Evolutionary conservation across 2,888 invertebrate genomes (phyloP), one percentile per base, ranked within the genome.

Genomic region (Rosalia funebris): DNA sequence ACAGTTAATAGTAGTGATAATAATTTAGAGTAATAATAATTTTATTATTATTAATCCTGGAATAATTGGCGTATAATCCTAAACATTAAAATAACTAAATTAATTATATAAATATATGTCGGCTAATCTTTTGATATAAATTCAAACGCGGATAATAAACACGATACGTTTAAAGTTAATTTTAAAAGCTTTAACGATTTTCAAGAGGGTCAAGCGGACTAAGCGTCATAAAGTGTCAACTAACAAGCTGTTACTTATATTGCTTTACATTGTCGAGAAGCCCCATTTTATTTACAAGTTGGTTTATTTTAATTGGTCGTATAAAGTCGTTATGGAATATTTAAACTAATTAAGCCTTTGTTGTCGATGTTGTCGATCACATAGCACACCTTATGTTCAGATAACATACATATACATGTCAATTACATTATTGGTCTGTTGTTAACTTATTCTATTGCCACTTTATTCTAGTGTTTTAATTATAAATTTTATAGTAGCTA

Each of bases 301-400:
- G 39, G 19, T 31, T n/a, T 50, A 25, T 37, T 50, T 50, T 50
- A 66, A 66, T 64, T 62, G 62, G 45, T 48, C 62, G 53, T 65
- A 59, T 65, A 62, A 62, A 60, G 56, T 62, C 50, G 55, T 60
- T 60, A 60, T 36, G 39, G 46, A 37, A 39, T 45, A 46, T 62
- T 65, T 57, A 60, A 46, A 39, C 25, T 50, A 50, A 50, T 52
- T 55, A 52, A 48, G 46, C 39, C 54, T 50, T 48, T 46, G 31
- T 56, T 55, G 31, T 52, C 50, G 46, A 50, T 55, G 55, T 60
- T 48, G 56, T 52, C 39, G 50, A 39, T 39, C 50, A 39, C 25
- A 37, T 39, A 39, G 25, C 39, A 31, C 19, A 39, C 17, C 19
- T 50, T 50, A 50, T 37, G 39, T 50, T 20, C 14, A 20, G 12